Percentiles rank a stretch among this genome's conserved stretches.
Evolutionary conservation across 37 sponge, comb jelly and placozoan species (phyloP).

Genomic region (Chondrosia reniformis): DNA sequence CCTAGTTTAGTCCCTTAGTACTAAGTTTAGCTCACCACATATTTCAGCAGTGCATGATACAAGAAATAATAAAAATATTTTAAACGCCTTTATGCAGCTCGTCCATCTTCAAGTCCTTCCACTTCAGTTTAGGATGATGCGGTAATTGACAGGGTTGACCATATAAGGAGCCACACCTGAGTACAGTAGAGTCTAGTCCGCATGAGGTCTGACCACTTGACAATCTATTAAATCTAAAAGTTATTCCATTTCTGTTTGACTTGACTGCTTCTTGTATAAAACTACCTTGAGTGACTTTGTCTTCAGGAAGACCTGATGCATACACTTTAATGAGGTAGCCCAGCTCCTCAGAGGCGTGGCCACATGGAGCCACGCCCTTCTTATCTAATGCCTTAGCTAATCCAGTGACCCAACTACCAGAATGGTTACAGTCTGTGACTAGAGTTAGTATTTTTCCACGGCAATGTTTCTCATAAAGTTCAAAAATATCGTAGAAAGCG

Average conservation of each 20-base stretch:
- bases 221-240: background rate
- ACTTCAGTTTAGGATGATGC: no score
- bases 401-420: slow-evolving; percentile 49
- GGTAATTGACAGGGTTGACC: no score
- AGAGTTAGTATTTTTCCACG: slow-evolving; percentile 38
- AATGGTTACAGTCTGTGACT: slow-evolving; percentile 54
- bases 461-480: slow-evolving; percentile 43
- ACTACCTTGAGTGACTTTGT: slow-evolving; percentile 9
- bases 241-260: background rate
- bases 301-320: slow-evolving; percentile 35
- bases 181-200: background rate
- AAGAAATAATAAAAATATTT: no score
- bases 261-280: background rate
- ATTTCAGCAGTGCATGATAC: no score
- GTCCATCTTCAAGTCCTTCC: no score
- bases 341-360: slow-evolving; percentile 51
- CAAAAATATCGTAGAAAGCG: slow-evolving; percentile 47
- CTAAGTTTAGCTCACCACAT: no score
- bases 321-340: slow-evolving; percentile 50
- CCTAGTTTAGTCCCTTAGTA: no score
- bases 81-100: no score
- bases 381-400: slow-evolving; percentile 34
- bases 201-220: background rate
- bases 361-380: slow-evolving; percentile 54
- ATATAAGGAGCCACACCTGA: background rate